Base-by-base conservation (phyloP, 1,140 invertebrate species). In the Formica exsecta region DNA sequence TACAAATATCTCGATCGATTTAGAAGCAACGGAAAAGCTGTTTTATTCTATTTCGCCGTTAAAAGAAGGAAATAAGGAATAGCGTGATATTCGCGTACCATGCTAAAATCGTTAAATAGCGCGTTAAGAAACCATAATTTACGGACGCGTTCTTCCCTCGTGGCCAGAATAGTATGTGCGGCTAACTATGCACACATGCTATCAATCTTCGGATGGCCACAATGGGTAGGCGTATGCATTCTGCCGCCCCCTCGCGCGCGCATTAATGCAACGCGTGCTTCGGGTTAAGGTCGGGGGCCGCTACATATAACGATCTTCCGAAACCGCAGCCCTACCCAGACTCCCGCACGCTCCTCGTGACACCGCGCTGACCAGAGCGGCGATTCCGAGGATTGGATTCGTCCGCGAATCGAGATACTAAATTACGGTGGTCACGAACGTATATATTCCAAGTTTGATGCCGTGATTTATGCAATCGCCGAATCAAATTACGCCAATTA, bases 221-320 rank as follows among this genome's bases (percentile, higher is more conserved):
- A 91, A 91, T 81, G 75, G 79, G 89, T 85, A 85, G 85, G 68
- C 83, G 75, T 73, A 87, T 86, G 85, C 85, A 90, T 86, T 89
- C 66, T 86, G 77, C 77, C 75, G 44, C 32, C 41, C 57, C 38
- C 85, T 54, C 66, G 73, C 62, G 89, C 66, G 87, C 71, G 85
- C 86, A 90, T 91, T 92, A 92, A 91, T 92, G 87, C 89, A 87
- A 84, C 86, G 81, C 93, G 90, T 93, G 92, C 90, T 89, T 92
- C 77, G 70, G 92, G 88, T 91, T 91, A 91, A 90, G 92, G 89
- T 85, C 81, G 86, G 70, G 87, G 79, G 84, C 48, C 48, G 76
- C 38, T 74, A 74, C 62, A 83, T 62, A 85, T 48, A 83, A 59
- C 89, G 85, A 91, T 92, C 92, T 90, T 91, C 61, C 70, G 38